Evolutionary conservation across 2,113 vertebrate genomes (phyloP), one percentile per base, ranked within the genome.

Genomic region (Triplophysa rosa): DNA sequence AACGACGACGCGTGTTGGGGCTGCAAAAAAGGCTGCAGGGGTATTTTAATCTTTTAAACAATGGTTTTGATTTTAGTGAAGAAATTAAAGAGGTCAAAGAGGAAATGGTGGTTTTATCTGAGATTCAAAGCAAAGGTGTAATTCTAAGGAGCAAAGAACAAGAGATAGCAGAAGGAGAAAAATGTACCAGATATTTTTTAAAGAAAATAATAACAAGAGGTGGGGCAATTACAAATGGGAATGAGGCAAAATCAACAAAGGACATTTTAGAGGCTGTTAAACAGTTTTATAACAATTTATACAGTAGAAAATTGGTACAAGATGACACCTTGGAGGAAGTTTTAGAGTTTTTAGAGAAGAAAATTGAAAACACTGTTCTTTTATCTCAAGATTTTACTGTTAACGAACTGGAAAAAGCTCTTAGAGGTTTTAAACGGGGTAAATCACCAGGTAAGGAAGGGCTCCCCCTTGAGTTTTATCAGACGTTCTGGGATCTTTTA

Each of bases 401-500:
- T 33, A 8, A 26, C 29, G 67, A 83, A 23, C 0, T 83, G 0
- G 0, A 24, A 16, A 52, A 64, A 2, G 8, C 37, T 66, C 3
- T 82, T 0, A 70, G n/a, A n/a, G 10, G 2, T 82, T 78, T 82
- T 65, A 81, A 76, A 61, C 0, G 13, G 3, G 71, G 54, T 0
- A 59, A 76, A 29, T 24, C 45, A 1, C 58, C 74, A 1, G 52
- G 37, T 3, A 8, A 9, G 37, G 45, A 78, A 2, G 68, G 73
- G 2, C 74, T 82, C 3, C 68, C 77, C 14, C 2, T 76, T 1
- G 79, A 83, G 16, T 82, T 78, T 80, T 80, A 80, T 59, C 0
- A 0, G 0, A 64, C 23, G 0, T 82, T 86, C 45, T 83, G 68
- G 63, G 83, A 83, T 17, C 23, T 86, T 84, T 82, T 86, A 81